A percentile compares a stretch with the other conserved stretches of the same genome.
These are phyloP conservation scores for Bombus confusus DNA, from an alignment of 1,140 invertebrate species.

Conservation along the genomic window DNA sequence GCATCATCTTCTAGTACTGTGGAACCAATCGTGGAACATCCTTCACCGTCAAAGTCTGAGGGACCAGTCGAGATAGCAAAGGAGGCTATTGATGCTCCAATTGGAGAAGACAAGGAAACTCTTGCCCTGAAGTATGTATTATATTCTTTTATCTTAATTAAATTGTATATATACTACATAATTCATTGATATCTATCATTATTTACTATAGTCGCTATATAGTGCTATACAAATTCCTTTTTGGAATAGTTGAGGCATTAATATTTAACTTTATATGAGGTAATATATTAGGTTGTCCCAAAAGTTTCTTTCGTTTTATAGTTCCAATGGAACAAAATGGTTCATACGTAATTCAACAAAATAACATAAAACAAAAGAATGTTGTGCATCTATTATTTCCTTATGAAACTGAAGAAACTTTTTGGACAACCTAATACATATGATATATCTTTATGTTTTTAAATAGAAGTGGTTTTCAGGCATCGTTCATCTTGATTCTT, in stretches of 20 bases:
- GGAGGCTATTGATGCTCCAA: constrained; percentile 75
- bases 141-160: not conserved
- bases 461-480: not conserved
- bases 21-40: constrained; percentile 68
- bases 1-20: not conserved
- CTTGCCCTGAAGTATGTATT: constrained; percentile 79
- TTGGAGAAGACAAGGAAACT: constrained; percentile 73
- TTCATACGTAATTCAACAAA: too few species aligned
- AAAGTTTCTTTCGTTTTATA: too few species aligned
- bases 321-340: too few species aligned
- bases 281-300: not conserved
- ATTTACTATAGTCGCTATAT: not conserved
- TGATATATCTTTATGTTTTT: not conserved
- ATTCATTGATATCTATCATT: not conserved
- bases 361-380: too few species aligned
- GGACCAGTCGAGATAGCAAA: constrained; percentile 78
- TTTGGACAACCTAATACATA: too few species aligned
- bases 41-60: constrained; percentile 71
- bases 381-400: too few species aligned
- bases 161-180: not conserved
- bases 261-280: not conserved
- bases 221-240: not conserved
- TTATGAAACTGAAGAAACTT: too few species aligned
- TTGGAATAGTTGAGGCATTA: not conserved
- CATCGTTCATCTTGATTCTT: not conserved